Percentiles rank a stretch among this genome's conserved stretches.
Conservation (phyloP, 92 coral and sea anemone species). For the Siderastrea radians region DNA sequence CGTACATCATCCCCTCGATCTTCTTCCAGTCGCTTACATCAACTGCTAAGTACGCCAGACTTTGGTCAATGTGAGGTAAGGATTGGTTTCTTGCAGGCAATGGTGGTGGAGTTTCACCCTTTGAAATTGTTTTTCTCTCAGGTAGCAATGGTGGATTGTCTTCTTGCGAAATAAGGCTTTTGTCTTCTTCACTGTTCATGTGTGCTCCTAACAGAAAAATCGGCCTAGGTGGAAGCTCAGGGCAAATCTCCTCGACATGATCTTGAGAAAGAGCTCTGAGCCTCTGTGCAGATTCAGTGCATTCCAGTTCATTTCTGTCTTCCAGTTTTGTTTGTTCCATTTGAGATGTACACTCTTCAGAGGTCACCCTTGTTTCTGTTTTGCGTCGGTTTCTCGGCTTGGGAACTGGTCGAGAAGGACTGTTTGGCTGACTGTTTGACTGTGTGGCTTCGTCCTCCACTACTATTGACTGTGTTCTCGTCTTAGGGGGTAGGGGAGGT, state of each 20-base stretch:
- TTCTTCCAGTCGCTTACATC: slow-evolving; percentile 23
- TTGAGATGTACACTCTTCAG: not conserved
- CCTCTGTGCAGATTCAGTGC: not conserved
- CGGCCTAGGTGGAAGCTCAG: slow-evolving; percentile 24
- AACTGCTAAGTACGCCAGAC: slow-evolving; percentile 14
- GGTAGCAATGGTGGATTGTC: slow-evolving; percentile 1
- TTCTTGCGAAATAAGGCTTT: not conserved
- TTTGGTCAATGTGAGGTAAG: not conserved
- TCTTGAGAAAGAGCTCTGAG: not conserved
- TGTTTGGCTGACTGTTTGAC: not conserved
- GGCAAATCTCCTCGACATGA: not conserved
- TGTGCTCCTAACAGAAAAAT: not conserved
- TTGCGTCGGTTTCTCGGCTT: not conserved
- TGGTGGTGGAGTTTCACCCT: not conserved
- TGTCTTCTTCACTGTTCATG: not conserved
- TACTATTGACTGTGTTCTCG: not conserved
- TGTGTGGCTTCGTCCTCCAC: not conserved
- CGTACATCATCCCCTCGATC: not conserved
- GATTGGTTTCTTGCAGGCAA: not conserved
- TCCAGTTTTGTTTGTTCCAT: not conserved
- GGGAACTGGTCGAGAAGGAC: slow-evolving; percentile 8
- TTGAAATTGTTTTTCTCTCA: not conserved
- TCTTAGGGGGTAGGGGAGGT: slow-evolving; percentile 19
- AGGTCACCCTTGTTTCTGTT: not conserved
- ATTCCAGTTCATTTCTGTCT: not conserved